These are phyloP conservation scores for Lottia gigantea DNA, from an alignment of 2,888 invertebrate species.

Conservation along the genomic window DNA sequence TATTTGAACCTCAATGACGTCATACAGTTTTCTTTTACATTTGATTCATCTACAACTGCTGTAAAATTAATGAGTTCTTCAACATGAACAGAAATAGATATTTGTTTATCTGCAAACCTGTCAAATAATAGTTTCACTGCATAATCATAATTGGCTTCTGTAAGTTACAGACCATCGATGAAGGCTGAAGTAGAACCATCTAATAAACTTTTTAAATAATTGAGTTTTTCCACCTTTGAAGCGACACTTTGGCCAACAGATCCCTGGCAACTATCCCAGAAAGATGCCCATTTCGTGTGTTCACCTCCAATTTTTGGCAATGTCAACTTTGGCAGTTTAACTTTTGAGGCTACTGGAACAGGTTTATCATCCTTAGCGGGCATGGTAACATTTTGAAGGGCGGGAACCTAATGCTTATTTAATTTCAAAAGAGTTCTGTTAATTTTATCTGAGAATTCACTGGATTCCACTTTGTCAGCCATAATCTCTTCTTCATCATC, in stretches of 20 bases:
- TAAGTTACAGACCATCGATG: neutral
- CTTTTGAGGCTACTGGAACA: too few species aligned
- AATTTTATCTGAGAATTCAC: too few species aligned
- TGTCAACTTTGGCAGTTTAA: too few species aligned
- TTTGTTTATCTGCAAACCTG: neutral
- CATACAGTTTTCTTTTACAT: neutral
- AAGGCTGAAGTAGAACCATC: neutral
- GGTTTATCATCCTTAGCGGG: too few species aligned
- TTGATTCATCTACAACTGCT: neutral
- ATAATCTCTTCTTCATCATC: too few species aligned
- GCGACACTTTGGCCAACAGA: neutral
- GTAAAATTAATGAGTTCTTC: neutral
- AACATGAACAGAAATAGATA: neutral
- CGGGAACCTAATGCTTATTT: too few species aligned
- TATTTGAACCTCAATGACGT: neutral
- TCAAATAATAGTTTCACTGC: conserved; percentile 3
- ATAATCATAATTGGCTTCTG: neutral
- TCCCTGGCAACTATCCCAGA: neutral
- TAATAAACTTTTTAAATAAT: neutral
- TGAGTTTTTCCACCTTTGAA: neutral
- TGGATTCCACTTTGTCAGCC: too few species aligned
- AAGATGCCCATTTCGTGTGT: neutral
- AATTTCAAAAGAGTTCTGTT: too few species aligned
- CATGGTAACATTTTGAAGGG: too few species aligned
- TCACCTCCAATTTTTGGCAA: neutral